Conservation (phyloP, 2,888 invertebrate species). For the Panopea generosa region DNA sequence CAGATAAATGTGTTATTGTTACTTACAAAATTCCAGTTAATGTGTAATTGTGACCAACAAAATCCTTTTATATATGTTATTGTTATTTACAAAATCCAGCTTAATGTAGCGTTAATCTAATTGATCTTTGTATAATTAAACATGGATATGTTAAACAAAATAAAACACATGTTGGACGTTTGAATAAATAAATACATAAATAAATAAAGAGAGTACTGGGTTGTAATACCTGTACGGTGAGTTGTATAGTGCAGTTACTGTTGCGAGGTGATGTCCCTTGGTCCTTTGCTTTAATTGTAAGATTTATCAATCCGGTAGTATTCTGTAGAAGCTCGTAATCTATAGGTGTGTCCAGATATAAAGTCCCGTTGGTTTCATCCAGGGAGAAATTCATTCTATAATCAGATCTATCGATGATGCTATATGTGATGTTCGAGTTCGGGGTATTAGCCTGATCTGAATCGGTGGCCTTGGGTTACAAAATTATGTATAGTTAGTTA, state of each 20-base stretch:
- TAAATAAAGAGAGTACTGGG: too few relatives aligned
- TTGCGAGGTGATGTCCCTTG: constrained; percentile 14
- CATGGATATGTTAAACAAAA: too few relatives aligned
- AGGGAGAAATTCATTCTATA: constrained; percentile 19
- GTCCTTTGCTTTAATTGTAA: constrained; percentile 36
- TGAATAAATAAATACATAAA: too few relatives aligned
- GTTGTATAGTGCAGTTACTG: constrained; percentile 16
- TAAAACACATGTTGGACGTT: too few relatives aligned
- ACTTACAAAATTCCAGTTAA: too few relatives aligned
- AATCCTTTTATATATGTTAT: too few relatives aligned
- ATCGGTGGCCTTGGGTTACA: constrained; percentile 36
- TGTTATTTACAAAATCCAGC: too few relatives aligned
- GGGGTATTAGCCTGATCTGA: constrained; percentile 26
- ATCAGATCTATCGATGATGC: constrained; percentile 5
- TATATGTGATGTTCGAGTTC: constrained; percentile 37
- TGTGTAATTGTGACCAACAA: too few relatives aligned
- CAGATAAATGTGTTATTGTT: too few relatives aligned
- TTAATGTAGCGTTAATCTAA: too few relatives aligned
- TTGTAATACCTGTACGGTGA: constrained; percentile 44
- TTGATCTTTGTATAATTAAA: too few relatives aligned
- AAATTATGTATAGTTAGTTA: neutral
- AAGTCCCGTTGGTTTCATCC: constrained; percentile 25
- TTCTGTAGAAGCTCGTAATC: constrained; percentile 43
- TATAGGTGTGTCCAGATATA: constrained; percentile 25
- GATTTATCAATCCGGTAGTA: constrained; percentile 20